Percentiles rank a stretch among this genome's conserved stretches.
phyloP scores from a whole-genome alignment of 2,888 invertebrate genomes.

The Brachypalpus laphriformis region DNA sequence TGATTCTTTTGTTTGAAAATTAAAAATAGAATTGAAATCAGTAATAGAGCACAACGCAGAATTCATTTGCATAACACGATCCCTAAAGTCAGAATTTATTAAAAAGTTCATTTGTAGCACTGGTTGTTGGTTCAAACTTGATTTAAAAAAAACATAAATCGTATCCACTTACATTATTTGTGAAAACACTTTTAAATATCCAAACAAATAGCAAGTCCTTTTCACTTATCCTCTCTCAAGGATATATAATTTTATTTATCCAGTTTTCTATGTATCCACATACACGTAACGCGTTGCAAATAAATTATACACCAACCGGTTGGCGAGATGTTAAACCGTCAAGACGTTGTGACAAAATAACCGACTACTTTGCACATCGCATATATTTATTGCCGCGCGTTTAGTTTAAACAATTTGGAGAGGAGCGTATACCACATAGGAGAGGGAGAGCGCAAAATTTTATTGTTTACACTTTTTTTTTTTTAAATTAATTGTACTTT shows the following conservation, averaged over 20 bases:
- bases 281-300: slow-evolving; percentile 23
- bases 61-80: slow-evolving; percentile 50
- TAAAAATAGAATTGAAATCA: slow-evolving; percentile 33
- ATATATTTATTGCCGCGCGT: slow-evolving; percentile 56
- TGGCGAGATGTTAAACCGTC: slow-evolving; percentile 69
- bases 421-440: background rate
- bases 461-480: slow-evolving; percentile 59
- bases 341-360: slow-evolving; percentile 69
- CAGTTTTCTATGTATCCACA: slow-evolving; percentile 22
- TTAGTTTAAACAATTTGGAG: background rate
- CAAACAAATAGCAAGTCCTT: background rate
- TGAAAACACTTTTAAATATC: slow-evolving; percentile 19
- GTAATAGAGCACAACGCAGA: slow-evolving; percentile 16
- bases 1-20: background rate
- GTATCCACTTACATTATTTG: slow-evolving; percentile 59
- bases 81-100: background rate
- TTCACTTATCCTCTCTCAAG: background rate
- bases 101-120: background rate
- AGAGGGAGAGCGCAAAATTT: slow-evolving; percentile 21
- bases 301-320: slow-evolving; percentile 6
- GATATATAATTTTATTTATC: background rate
- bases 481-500: slow-evolving; percentile 1
- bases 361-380: slow-evolving; percentile 35
- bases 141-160: background rate
- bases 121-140: background rate